Evolutionary conservation across 2,113 vertebrate genomes (phyloP), one percentile per base, ranked within the genome.

Genomic region (Tringa solitaria): DNA sequence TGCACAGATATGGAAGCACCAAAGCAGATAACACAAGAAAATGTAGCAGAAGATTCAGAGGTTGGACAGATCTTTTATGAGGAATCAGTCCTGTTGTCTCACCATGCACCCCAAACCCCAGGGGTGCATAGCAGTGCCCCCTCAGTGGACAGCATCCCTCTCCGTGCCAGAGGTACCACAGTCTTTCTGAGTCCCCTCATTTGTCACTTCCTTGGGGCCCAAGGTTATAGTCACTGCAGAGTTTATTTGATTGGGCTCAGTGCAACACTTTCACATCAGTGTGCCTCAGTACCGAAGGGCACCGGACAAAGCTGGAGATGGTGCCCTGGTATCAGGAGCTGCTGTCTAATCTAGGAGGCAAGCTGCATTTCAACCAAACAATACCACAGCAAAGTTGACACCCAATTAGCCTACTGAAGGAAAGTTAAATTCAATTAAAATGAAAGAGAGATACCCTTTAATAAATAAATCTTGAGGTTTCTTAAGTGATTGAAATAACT

Each of bases 81-180:
- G 33, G 21, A 64, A 27, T 26, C 33, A 33, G 22, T 53, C 10
- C 35, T 9, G 0, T 43, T 72, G 23, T 23, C 5, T 9, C 8
- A 4, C 12, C 14, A 9, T 5, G 15, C 15, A 50, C 4, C 12
- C 10, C 19, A 59, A 33, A 23, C 23, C 33, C 19, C 14, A 50
- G 61, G n/a, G 11, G 19, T 43, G 12, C 21, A 37, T 21, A 54
- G 20, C 26, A 26, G 61, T 20, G 12, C 41, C 27, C 14, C 14
- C 18, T 57, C 14, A 27, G 30, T 12, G 39, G 13, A 61, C 33
- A 56, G 6, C 43, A 53, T 35, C 24, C 12, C 13, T 48, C 32
- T 65, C 26, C 0, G 0, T 0, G 3, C 20, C 0, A 61, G 51
- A 26, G 6, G 10, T 45, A 27, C 32, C 50, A 50, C 24, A 80